These are phyloP conservation scores for Sardinella longiceps DNA, from an alignment of 2,797 vertebrate species.

Conservation along the genomic window DNA sequence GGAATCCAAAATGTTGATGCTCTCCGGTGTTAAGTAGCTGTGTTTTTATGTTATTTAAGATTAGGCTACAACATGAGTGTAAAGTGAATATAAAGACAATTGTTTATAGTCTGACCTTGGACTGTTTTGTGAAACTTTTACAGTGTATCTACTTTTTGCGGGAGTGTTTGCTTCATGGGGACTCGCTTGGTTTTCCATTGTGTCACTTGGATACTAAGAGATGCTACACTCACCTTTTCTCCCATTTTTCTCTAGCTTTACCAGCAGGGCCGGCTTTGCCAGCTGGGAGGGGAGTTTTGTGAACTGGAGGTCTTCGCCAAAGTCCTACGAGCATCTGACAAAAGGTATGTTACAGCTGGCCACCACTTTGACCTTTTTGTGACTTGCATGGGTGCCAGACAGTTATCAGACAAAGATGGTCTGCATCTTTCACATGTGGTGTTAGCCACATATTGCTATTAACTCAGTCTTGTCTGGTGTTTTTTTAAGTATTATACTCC, in stretches of 20 bases:
- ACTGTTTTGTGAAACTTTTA: not conserved
- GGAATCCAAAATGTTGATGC: too few species aligned
- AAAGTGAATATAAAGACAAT: not conserved
- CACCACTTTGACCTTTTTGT: conserved; percentile 26
- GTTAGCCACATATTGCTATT: not conserved
- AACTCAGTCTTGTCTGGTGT: not conserved
- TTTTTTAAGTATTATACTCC: not conserved
- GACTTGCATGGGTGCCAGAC: not conserved
- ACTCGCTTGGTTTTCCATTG: conserved; percentile 39
- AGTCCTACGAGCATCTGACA: conserved; percentile 96
- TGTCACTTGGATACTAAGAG: conserved; percentile 41
- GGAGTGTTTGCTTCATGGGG: conserved; percentile 37
- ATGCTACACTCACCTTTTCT: conserved; percentile 44
- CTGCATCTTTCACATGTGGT: not conserved
- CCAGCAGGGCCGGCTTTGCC: conserved; percentile 97
- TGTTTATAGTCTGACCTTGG: not conserved
- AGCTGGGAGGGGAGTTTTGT: conserved; percentile 98
- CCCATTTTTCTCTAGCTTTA: conserved; percentile 85
- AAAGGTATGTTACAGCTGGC: conserved; percentile 80
- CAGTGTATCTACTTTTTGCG: not conserved
- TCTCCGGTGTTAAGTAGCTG: too few species aligned
- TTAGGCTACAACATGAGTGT: too few species aligned
- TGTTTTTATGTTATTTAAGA: too few species aligned
- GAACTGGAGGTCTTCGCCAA: conserved; percentile 99
- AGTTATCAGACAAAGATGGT: not conserved